Evolutionary conservation across 2,113 vertebrate genomes (phyloP).

Genomic region (Notiomystis cincta): DNA sequence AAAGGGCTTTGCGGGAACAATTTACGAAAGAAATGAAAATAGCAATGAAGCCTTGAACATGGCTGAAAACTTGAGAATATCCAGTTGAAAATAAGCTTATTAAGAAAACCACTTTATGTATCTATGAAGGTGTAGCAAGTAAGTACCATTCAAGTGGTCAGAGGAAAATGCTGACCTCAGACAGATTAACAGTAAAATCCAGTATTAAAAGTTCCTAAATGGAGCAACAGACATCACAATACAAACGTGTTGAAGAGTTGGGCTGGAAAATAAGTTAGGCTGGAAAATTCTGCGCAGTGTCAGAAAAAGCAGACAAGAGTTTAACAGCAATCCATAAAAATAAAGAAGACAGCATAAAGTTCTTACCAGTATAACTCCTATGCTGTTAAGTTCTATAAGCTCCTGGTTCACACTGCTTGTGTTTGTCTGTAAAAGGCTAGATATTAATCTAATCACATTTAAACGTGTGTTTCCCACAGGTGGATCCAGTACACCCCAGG

Average conservation of each 20-base stretch:
- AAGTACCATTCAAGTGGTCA: neutral
- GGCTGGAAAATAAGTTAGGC: neutral
- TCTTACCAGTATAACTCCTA: slow-evolving; percentile 92
- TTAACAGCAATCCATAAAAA: neutral
- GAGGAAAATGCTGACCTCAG: neutral
- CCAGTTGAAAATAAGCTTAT: neutral
- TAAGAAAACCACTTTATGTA: neutral
- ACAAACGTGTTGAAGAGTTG: neutral
- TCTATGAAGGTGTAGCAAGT: neutral
- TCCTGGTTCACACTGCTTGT: slow-evolving; percentile 89
- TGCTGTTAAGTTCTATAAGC: slow-evolving; percentile 93
- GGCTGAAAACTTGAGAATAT: neutral
- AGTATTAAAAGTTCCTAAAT: neutral
- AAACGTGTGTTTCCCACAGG: slow-evolving; percentile 95
- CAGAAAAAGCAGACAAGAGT: neutral
- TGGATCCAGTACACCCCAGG: slow-evolving; percentile 94
- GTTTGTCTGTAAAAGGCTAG: slow-evolving; percentile 91
- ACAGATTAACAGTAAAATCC: neutral
- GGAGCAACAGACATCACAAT: neutral
- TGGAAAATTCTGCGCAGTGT: neutral
- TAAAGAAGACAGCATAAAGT: neutral
- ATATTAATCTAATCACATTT: slow-evolving; percentile 92
- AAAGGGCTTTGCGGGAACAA: neutral
- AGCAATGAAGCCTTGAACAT: neutral
- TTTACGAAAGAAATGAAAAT: neutral